Percentiles rank a stretch among this genome's conserved stretches.
These are phyloP conservation scores for Phortica magna DNA, from an alignment of 2,888 invertebrate genomes.

Conservation along the genomic window DNA sequence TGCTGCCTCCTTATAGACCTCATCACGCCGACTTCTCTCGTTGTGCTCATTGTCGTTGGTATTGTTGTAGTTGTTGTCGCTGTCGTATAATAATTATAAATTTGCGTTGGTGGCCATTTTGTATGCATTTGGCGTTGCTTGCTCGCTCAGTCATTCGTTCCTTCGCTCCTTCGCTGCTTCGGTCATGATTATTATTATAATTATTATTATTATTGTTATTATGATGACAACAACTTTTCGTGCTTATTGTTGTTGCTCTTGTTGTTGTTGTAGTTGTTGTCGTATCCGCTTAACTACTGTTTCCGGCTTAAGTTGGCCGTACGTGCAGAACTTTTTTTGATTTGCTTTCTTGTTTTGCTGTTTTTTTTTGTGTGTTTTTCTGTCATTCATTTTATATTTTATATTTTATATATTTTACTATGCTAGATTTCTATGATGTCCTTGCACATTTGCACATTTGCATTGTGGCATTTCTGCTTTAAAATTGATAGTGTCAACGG, in stretches of 20 bases:
- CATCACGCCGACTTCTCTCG: no score
- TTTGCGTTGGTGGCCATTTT: not conserved
- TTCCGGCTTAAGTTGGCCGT: not conserved
- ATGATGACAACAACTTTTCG: not conserved
- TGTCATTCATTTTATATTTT: not conserved
- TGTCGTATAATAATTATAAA: not conserved
- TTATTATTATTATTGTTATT: not conserved
- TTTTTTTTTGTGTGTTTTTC: not conserved
- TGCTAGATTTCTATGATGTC: no score
- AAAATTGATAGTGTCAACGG: no score
- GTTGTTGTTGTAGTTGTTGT: not conserved
- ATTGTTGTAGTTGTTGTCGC: not conserved
- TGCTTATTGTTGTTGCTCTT: no score
- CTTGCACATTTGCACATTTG: no score
- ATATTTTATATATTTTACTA: no score
- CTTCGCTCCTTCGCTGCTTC: no score
- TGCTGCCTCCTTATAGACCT: no score
- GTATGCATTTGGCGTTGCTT: not conserved
- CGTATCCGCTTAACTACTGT: not conserved
- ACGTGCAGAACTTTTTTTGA: not conserved
- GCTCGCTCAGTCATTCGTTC: not conserved
- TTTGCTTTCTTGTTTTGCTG: not conserved
- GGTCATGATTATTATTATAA: not conserved
- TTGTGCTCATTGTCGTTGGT: no score
- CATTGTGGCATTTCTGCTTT: no score